Percentiles rank a stretch among this genome's conserved stretches.
These are phyloP conservation scores for Theretra japonica DNA, from an alignment of 2,888 invertebrate species.

Conservation along the genomic window DNA sequence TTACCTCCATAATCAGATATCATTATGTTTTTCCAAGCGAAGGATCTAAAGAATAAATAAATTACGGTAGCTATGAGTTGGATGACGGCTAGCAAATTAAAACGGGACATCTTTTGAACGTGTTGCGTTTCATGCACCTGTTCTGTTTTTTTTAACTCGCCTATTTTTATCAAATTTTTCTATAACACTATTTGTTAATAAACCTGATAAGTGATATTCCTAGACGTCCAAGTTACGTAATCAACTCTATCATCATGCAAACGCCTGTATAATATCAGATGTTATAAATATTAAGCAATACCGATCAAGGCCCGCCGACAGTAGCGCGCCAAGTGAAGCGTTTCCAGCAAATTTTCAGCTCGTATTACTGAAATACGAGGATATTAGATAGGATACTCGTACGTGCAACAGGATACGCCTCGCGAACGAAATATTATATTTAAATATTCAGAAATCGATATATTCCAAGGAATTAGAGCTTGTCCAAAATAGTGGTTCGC, in stretches of 20 bases:
- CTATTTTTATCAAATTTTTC: neutral
- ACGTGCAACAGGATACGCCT: constrained; percentile 20
- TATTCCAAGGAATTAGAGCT: neutral
- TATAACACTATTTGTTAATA: neutral
- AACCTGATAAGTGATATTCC: neutral
- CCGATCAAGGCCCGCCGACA: constrained; percentile 42
- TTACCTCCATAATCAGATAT: too few relatives aligned
- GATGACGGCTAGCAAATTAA: too few relatives aligned
- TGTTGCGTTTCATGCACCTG: too few relatives aligned
- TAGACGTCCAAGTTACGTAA: neutral
- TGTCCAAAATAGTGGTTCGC: neutral
- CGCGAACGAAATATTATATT: constrained; percentile 19
- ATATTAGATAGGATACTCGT: constrained; percentile 26
- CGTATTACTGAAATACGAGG: constrained; percentile 35
- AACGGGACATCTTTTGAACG: too few relatives aligned
- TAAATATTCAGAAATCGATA: constrained; percentile 19
- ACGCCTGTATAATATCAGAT: constrained; percentile 30
- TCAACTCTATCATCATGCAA: neutral
- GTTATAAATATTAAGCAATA: constrained; percentile 44
- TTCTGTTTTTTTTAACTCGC: neutral
- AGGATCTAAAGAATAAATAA: too few relatives aligned
- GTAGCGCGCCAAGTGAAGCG: constrained; percentile 35
- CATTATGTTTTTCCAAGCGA: too few relatives aligned
- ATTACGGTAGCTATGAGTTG: too few relatives aligned
- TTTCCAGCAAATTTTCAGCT: constrained; percentile 38